Evolutionary conservation across 2,113 vertebrate species (phyloP), one percentile per base, ranked within the genome.

Genomic region (Ovibos moschatus): DNA sequence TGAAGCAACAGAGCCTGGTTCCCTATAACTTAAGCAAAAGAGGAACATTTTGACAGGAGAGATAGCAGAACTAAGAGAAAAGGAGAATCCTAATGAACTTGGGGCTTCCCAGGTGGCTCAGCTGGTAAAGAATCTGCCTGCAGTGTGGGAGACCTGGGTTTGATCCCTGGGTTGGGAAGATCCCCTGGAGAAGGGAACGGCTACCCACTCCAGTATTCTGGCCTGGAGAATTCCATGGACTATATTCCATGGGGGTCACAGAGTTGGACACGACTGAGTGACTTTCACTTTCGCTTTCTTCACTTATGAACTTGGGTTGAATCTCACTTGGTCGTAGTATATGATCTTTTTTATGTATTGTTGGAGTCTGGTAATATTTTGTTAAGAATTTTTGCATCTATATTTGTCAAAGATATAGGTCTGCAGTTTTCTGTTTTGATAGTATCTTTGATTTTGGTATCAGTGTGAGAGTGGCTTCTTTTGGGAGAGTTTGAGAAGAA

Each of bases 1-100:
- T 57, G 71, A 86, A 87, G 30, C 36, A 79, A 87, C 36, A 55
- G 82, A 95, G 86, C 79, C 30, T 64, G 82, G 53, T 36, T 95
- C 28, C 6, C 3, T 79, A 36, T 87, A 87, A 79, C 43, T 51
- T 86, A 87, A 87, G 57, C 36, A 30, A 64, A 91, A 87, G 47
- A 55, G 30, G 23, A 53, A 47, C 21, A 14, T 47, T 47, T 23
- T 79, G 36, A 87, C 79, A 91, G 47, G 12, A 64, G 57, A 95
- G 47, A 30, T 25, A 58, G 47, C 40, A 81, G 82, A 91, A 86
- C 55, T 78, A 45, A 84, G 40, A 85, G 64, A 30, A 86, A 91
- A 91, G 23, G 47, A 55, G 71, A 81, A 64, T 57, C 12, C 40
- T 43, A 7, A 43, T 15, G 40, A 76, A 76, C 40, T 43, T 76